Evolutionary conservation across 2,113 vertebrate species (phyloP), one percentile per base, ranked within the genome.

Genomic region (Condylura cristata): DNA sequence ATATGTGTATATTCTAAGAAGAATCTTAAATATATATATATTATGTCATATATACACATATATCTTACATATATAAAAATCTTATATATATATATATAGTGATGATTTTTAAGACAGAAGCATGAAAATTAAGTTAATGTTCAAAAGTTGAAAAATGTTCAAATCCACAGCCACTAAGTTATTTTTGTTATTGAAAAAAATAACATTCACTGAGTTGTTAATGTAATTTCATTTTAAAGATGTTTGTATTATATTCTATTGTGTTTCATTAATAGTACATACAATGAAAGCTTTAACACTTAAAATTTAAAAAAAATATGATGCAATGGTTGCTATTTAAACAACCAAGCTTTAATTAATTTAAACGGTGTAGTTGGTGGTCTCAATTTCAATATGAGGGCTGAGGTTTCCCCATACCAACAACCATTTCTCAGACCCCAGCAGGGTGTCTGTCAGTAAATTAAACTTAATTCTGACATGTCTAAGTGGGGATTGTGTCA

Each of bases 251-350:
- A 95, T 89, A 85, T 63, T 83, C 32, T 92, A 39, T 95, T 92
- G 94, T 91, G 39, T 97, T 97, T 97, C 93, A 93, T n/a, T 65
- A 41, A 41, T 86, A 95, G 96, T 80, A 48, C 86, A 32, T 76
- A 95, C 28, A 74, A 89, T 94, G 97, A 96, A 97, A 97, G 93
- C 85, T 88, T 95, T 71, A 96, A 95, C 95, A 95, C 94, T 97
- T 95, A 97, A 98, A 97, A 97, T 94, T 96, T 89, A 97, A 97
- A 76, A n/a, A 97, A 92, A 90, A 96, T 92, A 94, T 96, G 90
- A 97, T 97, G 48, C 83, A 95, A 94, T 96, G 87, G 94, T 48
- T 80, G 96, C 66, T 63, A 97, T 97, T 98, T 97, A 89, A 92
- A 65, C 70, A 83, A 68, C 75, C 58, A 93, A 85, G 56, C 96